These are phyloP conservation scores for Spodoptera frugiperda DNA, from an alignment of 1,140 invertebrate genomes.

Conservation along the genomic window DNA sequence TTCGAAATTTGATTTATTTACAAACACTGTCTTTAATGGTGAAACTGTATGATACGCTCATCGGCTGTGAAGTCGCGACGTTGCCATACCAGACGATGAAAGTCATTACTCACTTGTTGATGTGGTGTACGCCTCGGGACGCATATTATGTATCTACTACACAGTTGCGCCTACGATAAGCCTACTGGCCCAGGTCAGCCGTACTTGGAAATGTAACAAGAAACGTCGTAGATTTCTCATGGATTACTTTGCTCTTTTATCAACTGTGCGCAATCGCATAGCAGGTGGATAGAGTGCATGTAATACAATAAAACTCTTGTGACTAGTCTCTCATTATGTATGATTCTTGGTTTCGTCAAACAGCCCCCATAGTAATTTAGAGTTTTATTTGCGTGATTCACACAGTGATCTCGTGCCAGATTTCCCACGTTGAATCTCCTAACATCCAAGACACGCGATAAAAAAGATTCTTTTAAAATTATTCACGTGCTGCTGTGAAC, in stretches of 20 bases:
- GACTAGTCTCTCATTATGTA: conserved; percentile 25
- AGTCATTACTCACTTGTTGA: conserved; percentile 70
- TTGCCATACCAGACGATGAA: conserved; percentile 83
- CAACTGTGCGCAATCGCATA: conserved; percentile 22
- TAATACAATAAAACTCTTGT: conserved; percentile 35
- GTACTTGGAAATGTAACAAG: conserved; percentile 57
- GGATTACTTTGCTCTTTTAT: conserved; percentile 44
- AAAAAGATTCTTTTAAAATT: conserved; percentile 51
- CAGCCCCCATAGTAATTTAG: conserved; percentile 37
- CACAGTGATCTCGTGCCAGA: conserved; percentile 55
- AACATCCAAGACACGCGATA: conserved; percentile 47
- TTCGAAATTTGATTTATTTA: conserved; percentile 26
- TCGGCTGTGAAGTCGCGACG: conserved; percentile 66
- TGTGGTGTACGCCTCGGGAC: conserved; percentile 45
- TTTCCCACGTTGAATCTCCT: conserved; percentile 52
- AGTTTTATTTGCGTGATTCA: conserved; percentile 55
- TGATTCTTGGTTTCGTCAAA: conserved; percentile 41
- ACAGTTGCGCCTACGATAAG: conserved; percentile 49
- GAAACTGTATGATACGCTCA: conserved; percentile 76
- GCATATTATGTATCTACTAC: conserved; percentile 28
- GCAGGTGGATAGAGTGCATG: conserved; percentile 35
- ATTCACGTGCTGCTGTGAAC: conserved; percentile 44
- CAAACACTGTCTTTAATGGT: conserved; percentile 55
- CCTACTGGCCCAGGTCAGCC: conserved; percentile 54
- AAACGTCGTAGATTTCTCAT: conserved; percentile 56